These are phyloP conservation scores for Halcyon malimbica DNA, from an alignment of 2,113 vertebrate genomes.

Conservation along the genomic window DNA sequence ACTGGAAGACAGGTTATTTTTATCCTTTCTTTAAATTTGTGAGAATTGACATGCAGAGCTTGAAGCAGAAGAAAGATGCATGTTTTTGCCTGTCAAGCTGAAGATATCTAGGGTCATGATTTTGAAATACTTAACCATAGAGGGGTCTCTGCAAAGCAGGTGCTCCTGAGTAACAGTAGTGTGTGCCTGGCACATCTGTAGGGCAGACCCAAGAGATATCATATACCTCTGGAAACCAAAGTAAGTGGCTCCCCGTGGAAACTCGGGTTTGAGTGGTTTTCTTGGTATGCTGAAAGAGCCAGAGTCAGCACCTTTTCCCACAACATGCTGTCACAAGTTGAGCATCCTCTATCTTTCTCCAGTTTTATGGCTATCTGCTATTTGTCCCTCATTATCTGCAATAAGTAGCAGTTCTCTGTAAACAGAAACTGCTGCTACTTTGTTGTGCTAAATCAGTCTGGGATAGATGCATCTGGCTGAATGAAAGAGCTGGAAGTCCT, in stretches of 20 bases:
- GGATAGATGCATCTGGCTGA: background rate
- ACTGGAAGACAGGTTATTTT: constrained; percentile 57
- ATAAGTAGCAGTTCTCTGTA: background rate
- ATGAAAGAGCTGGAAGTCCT: background rate
- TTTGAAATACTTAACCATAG: background rate
- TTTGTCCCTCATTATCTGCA: background rate
- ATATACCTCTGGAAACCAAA: background rate
- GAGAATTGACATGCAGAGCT: constrained; percentile 14
- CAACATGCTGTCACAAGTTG: background rate
- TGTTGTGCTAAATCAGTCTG: background rate
- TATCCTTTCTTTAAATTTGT: constrained; percentile 24
- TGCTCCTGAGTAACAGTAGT: background rate
- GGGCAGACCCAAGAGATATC: background rate
- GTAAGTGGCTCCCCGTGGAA: background rate
- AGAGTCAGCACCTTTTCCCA: background rate
- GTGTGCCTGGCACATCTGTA: background rate
- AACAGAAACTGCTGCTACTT: constrained; percentile 12
- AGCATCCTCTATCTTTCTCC: background rate
- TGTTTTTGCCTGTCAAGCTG: background rate
- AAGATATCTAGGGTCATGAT: background rate
- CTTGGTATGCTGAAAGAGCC: background rate
- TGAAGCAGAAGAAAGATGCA: background rate
- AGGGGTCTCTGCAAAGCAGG: background rate
- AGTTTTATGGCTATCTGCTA: background rate
- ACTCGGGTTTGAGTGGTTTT: background rate